Base-by-base conservation (phyloP, 30 jellyfish, hydroid and myxozoan genomes). In the Rhopilema esculentum region DNA sequence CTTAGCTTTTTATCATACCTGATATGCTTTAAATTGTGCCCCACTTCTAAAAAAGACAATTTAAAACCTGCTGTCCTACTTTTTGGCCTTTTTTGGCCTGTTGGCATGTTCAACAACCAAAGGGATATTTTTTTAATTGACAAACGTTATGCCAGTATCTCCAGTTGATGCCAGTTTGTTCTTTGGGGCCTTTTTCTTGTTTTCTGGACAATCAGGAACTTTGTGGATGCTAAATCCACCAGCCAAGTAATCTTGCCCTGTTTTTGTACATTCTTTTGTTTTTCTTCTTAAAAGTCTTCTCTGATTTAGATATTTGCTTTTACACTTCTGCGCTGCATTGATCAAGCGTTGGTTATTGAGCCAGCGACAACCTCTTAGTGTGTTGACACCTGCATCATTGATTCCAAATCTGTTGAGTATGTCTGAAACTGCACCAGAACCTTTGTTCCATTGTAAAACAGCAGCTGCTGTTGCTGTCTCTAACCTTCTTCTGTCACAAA, bases 331-430 rank as follows among this genome's bases (percentile, higher is more conserved):
- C 1, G 74, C 23, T 64, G 74, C 74, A 64, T 26, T n/a, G 27
- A n/a, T 64, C 32, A 64, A n/a, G 30, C 74, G 74, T 26, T 64
- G 74, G 74, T n/a, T 0, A 20, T 64, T 64, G 27, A 64, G 32
- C 74, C 74, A 26, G 31, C 74, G 27, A 64, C 30, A 64, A 64
- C 74, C 74, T 64, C 74, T 64, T 20, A 64, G 74, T 23, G 74
- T 64, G 74, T 0, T 64, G 8, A 64, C 19, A 26, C 74, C 74
- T 0, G 74, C 31, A 64, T 64, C 19, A 0, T 64, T 23, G 8
- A 53, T 53, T 22, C 68, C 68, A 53, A 53, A 53, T 22, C 68
- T 53, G 18, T 53, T 22, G n/a, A 53, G 68, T 19, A 32, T 70
- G 16, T 26, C n/a, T n/a, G n/a, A n/a, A n/a, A n/a, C n/a, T n/a